Conservation (phyloP, 1,140 invertebrate genomes). For the Drosophila watanabei region DNA sequence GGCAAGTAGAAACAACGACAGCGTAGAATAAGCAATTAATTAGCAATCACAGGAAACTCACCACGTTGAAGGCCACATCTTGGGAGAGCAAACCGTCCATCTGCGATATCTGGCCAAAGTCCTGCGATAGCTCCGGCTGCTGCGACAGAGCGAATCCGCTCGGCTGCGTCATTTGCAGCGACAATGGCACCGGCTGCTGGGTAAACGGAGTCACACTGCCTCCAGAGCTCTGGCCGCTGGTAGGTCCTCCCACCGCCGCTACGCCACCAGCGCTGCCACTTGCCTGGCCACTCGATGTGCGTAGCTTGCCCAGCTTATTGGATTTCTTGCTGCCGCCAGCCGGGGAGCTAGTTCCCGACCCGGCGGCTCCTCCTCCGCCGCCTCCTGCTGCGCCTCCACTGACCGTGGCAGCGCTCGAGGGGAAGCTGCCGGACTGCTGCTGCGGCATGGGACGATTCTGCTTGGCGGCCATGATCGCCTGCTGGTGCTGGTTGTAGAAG, state of each 20-base stretch:
- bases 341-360: not conserved
- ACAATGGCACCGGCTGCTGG: constrained; percentile 87
- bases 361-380: not conserved
- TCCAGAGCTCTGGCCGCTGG: not conserved
- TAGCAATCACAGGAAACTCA: constrained; percentile 34
- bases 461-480: constrained; percentile 86
- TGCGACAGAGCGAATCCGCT: constrained; percentile 90
- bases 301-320: constrained; percentile 16
- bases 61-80: constrained; percentile 87
- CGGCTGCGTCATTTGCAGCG: constrained; percentile 90
- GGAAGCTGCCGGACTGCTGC: constrained; percentile 19
- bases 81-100: constrained; percentile 97
- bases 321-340: constrained; percentile 44
- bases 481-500: constrained; percentile 93
- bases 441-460: constrained; percentile 61
- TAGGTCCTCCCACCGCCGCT: not conserved
- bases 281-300: not conserved
- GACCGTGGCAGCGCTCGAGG: not conserved
- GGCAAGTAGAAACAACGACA: too few species aligned
- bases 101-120: constrained; percentile 97
- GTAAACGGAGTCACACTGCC: constrained; percentile 74
- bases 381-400: not conserved
- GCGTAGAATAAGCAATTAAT: too few species aligned
- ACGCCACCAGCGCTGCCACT: constrained; percentile 10
- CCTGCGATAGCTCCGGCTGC: constrained; percentile 94